Conservation (phyloP, 2,113 vertebrate species). For the Halcyon senegalensis region DNA sequence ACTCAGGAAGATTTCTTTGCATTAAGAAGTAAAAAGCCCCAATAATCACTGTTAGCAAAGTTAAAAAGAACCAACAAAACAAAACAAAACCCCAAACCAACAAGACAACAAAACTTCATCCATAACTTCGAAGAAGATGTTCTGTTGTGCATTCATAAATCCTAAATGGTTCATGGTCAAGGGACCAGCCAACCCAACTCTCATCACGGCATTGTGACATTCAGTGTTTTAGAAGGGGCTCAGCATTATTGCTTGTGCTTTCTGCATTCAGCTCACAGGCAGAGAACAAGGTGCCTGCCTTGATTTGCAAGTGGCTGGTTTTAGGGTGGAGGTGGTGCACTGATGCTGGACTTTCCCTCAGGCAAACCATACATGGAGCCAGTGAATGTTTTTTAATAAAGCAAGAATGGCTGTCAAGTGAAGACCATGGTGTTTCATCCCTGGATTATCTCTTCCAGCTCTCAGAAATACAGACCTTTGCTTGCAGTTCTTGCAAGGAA, state of each 20-base stretch:
- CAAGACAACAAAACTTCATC: background rate
- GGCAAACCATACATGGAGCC: background rate
- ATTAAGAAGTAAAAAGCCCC: background rate
- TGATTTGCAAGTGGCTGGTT: background rate
- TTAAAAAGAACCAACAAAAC: background rate
- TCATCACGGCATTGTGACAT: fast-evolving
- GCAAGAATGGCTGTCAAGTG: background rate
- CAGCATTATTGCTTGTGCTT: background rate
- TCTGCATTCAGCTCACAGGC: background rate
- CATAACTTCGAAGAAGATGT: background rate
- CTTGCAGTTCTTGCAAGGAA: background rate
- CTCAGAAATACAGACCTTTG: background rate
- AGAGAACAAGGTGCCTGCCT: background rate
- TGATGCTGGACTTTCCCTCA: background rate
- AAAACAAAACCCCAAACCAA: background rate
- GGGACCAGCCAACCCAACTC: background rate
- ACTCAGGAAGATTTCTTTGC: background rate
- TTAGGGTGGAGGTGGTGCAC: background rate
- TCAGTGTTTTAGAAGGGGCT: background rate
- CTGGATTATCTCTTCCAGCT: background rate
- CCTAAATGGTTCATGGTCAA: background rate
- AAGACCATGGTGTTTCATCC: background rate
- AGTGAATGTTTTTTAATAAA: background rate
- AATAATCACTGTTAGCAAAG: background rate
- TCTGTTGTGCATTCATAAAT: background rate